These are phyloP conservation scores for Zaprionus capensis DNA, from an alignment of 1,140 invertebrate species.

Conservation along the genomic window DNA sequence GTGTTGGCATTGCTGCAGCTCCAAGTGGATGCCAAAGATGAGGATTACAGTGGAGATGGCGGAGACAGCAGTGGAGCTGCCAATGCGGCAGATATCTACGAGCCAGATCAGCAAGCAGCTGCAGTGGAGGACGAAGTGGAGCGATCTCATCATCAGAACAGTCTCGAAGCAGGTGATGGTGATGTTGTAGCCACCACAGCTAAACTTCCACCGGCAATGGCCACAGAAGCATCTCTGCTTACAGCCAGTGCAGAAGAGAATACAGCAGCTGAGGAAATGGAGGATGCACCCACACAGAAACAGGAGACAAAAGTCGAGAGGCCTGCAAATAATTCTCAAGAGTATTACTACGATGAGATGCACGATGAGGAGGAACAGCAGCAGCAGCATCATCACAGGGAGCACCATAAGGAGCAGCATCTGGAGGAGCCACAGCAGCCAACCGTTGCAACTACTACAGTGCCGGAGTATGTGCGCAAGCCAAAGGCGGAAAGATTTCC, in stretches of 20 bases:
- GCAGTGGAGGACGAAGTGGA: constrained; percentile 43
- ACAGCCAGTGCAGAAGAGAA: constrained; percentile 45
- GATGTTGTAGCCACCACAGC: constrained; percentile 33
- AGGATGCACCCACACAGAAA: constrained; percentile 54
- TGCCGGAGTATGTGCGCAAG: constrained; percentile 78
- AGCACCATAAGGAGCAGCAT: constrained; percentile 5
- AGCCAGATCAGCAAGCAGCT: constrained; percentile 57
- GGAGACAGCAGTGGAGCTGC: constrained; percentile 4
- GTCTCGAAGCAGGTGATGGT: constrained; percentile 34
- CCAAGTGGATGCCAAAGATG: constrained; percentile 40
- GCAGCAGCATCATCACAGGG: constrained; percentile 1
- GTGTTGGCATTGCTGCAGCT: constrained; percentile 37
- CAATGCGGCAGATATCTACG: constrained; percentile 64
- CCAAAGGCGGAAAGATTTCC: constrained; percentile 65
- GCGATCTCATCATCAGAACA: constrained; percentile 48
- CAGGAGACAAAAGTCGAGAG: constrained; percentile 33
- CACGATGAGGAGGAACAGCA: constrained; percentile 37
- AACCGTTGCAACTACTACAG: constrained; percentile 31
- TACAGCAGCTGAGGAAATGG: constrained; percentile 49
- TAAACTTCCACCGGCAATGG: neutral
- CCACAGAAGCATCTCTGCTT: constrained; percentile 30
- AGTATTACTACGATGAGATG: constrained; percentile 60
- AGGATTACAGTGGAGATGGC: constrained; percentile 40
- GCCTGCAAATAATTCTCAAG: constrained; percentile 27
- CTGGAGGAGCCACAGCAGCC: constrained; percentile 13